phyloP scores from a whole-genome alignment of 2,888 invertebrate genomes.

The Eugnorisma glareosa region DNA sequence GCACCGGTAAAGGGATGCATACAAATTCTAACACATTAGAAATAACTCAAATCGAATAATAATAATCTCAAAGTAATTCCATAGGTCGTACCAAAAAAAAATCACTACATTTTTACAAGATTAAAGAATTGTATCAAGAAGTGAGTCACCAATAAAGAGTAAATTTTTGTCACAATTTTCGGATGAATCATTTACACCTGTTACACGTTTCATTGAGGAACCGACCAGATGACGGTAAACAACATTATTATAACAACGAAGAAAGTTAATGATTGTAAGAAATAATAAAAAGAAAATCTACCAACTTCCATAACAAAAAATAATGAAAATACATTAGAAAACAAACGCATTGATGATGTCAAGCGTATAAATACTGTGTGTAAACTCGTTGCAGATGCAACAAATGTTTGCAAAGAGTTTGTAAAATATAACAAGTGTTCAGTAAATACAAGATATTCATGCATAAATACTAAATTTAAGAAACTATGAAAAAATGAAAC shows the following conservation, averaged over 20 bases:
- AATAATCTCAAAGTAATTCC: slow-evolving; percentile 6
- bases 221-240: slow-evolving; percentile 32
- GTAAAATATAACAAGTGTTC: slow-evolving; percentile 5
- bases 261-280: slow-evolving; percentile 49
- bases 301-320: slow-evolving; percentile 30
- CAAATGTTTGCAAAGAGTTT: slow-evolving; percentile 28
- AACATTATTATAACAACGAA: slow-evolving; percentile 38
- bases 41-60: slow-evolving; percentile 28
- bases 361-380: slow-evolving; percentile 38
- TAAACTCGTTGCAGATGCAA: slow-evolving; percentile 27
- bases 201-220: slow-evolving; percentile 34
- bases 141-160: slow-evolving; percentile 54
- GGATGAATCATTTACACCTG: slow-evolving; percentile 63
- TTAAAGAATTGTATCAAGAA: slow-evolving; percentile 42
- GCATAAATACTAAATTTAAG: not conserved
- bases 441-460: slow-evolving; percentile 15
- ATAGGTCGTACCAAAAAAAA: slow-evolving; percentile 1
- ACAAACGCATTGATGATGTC: slow-evolving; percentile 41
- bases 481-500: slow-evolving; percentile 6
- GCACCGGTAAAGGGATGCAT: slow-evolving; percentile 51
- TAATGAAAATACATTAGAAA: slow-evolving; percentile 44
- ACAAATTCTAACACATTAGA: slow-evolving; percentile 25
- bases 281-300: slow-evolving; percentile 38
- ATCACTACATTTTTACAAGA: slow-evolving; percentile 10
- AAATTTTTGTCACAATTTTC: slow-evolving; percentile 41